Base-by-base conservation (phyloP, 2,888 invertebrate species). In the Automeris io region DNA sequence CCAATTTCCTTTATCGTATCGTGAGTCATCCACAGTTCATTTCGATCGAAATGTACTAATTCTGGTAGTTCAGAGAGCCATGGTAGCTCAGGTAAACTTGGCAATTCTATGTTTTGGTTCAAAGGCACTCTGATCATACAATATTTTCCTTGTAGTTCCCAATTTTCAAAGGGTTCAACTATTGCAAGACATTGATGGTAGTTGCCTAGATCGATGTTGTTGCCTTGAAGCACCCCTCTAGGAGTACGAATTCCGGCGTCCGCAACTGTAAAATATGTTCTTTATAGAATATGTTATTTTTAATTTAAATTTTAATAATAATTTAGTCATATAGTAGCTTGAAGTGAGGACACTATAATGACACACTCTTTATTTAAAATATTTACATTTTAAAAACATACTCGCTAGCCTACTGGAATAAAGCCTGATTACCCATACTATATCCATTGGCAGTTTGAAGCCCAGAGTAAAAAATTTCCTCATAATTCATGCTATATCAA, bases 151-250 rank as follows among this genome's bases (percentile, higher is more conserved):
- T 67, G 50, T 1, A 72, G 51, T 0, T 40, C 33, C 4, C 49
- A 46, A 11, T 48, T 42, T 5, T 47, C 42, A 1, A 50, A 13
- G 6, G 49, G 32, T 23, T 57, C 35, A 4, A 51, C 46, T 31
- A 72, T 64, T 0, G 35, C 48, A 3, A 70, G 50, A 39, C 73
- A 73, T 45, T 68, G 62, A 21, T 58, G 47, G 23, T 70, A 73
- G 40, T 61, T 61, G 1, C 73, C 73, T 9, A 68, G 39, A 40
- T 71, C 67, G 2, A 54, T 31, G 0, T 46, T 37, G 25, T 61
- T 65, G 0, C 59, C 52, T 19, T 38, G 23, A 5, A 66, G 33
- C 2, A 72, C 18, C 4, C 68, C 65, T 40, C 58, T 48, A 1
- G 73, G 73, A 2, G 51, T 42, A 35, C 68, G 49, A 16, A 64